Evolutionary conservation across 2,113 vertebrate species (phyloP), one percentile per base, ranked within the genome.

Genomic region (Salminus brasiliensis): DNA sequence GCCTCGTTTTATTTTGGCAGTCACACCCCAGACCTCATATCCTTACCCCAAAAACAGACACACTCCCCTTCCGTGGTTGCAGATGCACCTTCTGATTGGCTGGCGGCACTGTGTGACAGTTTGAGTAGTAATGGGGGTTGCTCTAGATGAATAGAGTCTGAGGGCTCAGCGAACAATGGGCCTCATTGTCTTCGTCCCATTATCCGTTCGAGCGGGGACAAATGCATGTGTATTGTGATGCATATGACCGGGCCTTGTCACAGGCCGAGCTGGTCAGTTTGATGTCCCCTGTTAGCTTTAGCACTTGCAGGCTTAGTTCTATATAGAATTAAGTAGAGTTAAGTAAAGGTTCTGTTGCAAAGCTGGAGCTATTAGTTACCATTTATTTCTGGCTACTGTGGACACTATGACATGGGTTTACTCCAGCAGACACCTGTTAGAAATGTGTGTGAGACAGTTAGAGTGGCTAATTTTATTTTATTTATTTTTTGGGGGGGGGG

Each of bases 151-250:
- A 87, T 86, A 86, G 88, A 85, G 88, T 79, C 87, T 66, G 81
- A 85, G 80, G 85, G 86, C 88, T 85, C 84, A 87, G 87, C 80
- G 83, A 84, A 93, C 91, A 92, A 91, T 89, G 79, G 87, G 81
- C 81, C 0, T 76, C 84, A 88, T 93, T 92, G 92, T 92, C 81
- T 81, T 49, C 79, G 29, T n/a, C 34, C 80, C 62, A 86, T 88
- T 86, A 85, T 87, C 73, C 86, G 86, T 72, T 85, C 83, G 82
- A 85, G 79, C 69, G 73, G 85, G 83, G 55, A 77, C 67, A 65
- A 74, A 88, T 90, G 86, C 85, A 85, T 59, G 70, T 72, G 69
- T 89, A 89, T 92, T 90, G 89, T 90, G 78, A 90, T 90, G 90
- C 88, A 90, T 89, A 90, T 89, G 80, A 67, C 43, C 9, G 16